Conservation (phyloP, 2,113 vertebrate genomes). For the Rallus limicola region DNA sequence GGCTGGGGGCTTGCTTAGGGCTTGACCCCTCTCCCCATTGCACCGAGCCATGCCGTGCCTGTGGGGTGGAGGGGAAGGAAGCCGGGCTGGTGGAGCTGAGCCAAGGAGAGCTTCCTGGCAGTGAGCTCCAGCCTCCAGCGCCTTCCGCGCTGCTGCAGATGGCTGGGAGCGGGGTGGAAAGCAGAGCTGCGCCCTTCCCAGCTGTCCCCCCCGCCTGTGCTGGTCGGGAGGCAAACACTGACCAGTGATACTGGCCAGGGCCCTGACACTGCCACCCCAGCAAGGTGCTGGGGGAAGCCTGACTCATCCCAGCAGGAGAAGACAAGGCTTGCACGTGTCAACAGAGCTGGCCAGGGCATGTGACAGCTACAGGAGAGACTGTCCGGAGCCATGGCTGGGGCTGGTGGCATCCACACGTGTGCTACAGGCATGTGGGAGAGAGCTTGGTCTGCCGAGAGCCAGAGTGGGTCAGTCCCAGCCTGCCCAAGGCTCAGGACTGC, state of each 20-base stretch:
- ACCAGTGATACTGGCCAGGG: neutral
- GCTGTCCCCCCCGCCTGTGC: neutral
- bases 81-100: neutral
- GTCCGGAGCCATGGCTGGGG: neutral
- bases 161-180: neutral
- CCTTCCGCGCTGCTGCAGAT: neutral
- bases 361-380: neutral
- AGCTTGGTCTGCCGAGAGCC: neutral
- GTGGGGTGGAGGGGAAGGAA: constrained; percentile 41
- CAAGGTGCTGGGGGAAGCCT: neutral
- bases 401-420: neutral
- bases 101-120: constrained; percentile 41
- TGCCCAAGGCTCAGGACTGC: neutral
- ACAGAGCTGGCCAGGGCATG: neutral
- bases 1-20: neutral
- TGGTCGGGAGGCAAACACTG: neutral
- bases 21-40: neutral
- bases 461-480: fast-evolving
- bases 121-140: neutral
- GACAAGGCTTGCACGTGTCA: neutral
- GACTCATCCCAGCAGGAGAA: constrained; percentile 20
- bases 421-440: neutral
- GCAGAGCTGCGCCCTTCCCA: neutral
- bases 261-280: neutral
- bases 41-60: neutral